phyloP scores from a whole-genome alignment of 2,888 invertebrate species.

The Lumbricus terrestris region DNA sequence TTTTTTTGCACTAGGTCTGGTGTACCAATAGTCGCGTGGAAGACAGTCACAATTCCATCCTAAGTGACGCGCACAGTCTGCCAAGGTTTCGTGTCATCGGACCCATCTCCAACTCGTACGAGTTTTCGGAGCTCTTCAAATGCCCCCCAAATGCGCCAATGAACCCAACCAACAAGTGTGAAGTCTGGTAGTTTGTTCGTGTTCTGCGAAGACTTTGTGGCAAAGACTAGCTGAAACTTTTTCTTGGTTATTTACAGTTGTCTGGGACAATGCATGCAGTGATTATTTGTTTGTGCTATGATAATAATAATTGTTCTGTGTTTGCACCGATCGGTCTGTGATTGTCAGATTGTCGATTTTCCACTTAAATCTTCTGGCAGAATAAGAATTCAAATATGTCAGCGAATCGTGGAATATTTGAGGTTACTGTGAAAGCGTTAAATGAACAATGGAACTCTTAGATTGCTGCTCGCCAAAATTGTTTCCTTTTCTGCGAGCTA shows the following conservation, averaged over 20 bases:
- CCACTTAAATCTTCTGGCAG: not conserved
- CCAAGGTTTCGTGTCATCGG: constrained; percentile 64
- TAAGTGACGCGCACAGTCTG: constrained; percentile 89
- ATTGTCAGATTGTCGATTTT: not conserved
- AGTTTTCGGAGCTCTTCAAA: constrained; percentile 40
- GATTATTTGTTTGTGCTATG: not conserved
- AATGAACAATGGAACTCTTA: not conserved
- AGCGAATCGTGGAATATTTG: not conserved
- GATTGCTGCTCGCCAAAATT: not conserved
- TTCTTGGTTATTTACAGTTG: not conserved
- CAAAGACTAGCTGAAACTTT: not conserved
- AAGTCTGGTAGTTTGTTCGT: constrained; percentile 50
- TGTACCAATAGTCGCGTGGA: constrained; percentile 73
- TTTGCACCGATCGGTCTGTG: not conserved
- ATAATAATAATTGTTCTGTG: not conserved
- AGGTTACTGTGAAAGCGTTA: not conserved
- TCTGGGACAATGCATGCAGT: not conserved
- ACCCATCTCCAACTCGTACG: constrained; percentile 40
- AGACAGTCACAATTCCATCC: constrained; percentile 79
- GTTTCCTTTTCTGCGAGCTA: not conserved
- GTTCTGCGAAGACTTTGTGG: not conserved
- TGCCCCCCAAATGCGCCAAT: constrained; percentile 57
- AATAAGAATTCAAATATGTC: not conserved
- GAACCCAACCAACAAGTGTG: constrained; percentile 85
- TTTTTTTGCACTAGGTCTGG: constrained; percentile 63